Evolutionary conservation across 1,140 invertebrate genomes (phyloP), one percentile per base, ranked within the genome.

Genomic region (Saccostrea glomerata): DNA sequence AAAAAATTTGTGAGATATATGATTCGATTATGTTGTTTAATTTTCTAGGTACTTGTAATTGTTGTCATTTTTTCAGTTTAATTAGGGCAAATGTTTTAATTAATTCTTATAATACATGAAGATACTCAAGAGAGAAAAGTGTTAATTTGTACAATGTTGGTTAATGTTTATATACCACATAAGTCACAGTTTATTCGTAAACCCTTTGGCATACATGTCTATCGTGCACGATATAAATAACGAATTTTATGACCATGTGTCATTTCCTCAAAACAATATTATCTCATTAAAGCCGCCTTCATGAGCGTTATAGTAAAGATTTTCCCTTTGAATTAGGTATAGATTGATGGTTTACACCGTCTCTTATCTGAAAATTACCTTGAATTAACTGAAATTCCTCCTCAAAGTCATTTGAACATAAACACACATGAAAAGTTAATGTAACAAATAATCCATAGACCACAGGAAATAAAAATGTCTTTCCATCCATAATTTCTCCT

Each of bases 321-420:
- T 73, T 30, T 36, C 2, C 70, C 23, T 0, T 30, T 9, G 23
- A 73, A 73, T 25, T 36, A 73, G 12, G 25, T 73, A 13, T 15
- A 15, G 15, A 60, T 20, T 60, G 15, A 17, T 60, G 0, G 58
- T 20, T 60, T 60, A 60, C 58, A 15, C 15, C 15, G 12, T 60
- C 20, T 60, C 15, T 17, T 60, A 60, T 60, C 58, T 60, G 9
- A 60, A 60, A 60, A 60, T 15, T 73, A 73, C 70, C 70, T 73
- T 73, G 70, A 25, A 73, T 73, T 73, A 73, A 73, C 30, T 30
- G 70, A 73, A 73, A 73, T 23, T 73, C 70, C 30, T 73, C 70
- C 13, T 73, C 70, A 30, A 73, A 30, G 30, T 73, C 70, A 73
- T 36, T 30, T 36, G 70, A 9, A 25, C 23, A 13, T 13, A 11